Evolutionary conservation across 2,888 invertebrate genomes (phyloP).

Genomic region (Scrobipalpa atriplicella): DNA sequence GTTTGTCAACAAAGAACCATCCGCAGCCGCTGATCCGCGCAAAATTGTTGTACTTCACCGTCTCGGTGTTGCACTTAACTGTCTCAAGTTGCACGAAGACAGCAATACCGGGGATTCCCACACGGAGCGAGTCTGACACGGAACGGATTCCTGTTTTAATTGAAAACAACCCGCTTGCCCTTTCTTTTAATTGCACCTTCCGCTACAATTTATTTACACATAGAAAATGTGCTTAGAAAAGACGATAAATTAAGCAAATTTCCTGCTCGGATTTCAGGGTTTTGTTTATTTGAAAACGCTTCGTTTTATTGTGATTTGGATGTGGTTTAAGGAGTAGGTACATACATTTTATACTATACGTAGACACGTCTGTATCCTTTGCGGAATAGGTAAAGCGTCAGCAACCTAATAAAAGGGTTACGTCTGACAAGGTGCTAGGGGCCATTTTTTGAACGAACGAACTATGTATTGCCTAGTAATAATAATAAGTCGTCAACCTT

Average conservation of each 20-base stretch:
- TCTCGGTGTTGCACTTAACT: background rate
- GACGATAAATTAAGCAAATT: slow-evolving; percentile 1
- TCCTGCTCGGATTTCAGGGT: background rate
- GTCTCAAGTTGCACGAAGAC: slow-evolving; percentile 33
- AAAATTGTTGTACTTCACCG: slow-evolving; percentile 70
- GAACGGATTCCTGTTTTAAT: slow-evolving; percentile 71
- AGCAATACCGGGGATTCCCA: slow-evolving; percentile 61
- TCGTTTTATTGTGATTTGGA: background rate
- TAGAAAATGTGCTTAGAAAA: slow-evolving; percentile 5
- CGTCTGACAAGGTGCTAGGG: too few relatives aligned
- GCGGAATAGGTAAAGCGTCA: too few relatives aligned
- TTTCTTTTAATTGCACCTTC: slow-evolving; percentile 54
- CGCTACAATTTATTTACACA: slow-evolving; percentile 8
- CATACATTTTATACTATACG: background rate
- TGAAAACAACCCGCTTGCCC: slow-evolving; percentile 72
- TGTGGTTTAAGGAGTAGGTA: background rate
- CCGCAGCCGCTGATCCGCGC: slow-evolving; percentile 49
- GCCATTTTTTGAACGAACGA: too few relatives aligned
- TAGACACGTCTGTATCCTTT: too few relatives aligned
- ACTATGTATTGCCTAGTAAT: too few relatives aligned
- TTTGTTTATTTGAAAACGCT: slow-evolving; percentile 2
- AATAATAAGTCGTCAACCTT: too few relatives aligned
- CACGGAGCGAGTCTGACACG: slow-evolving; percentile 44
- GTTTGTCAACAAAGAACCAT: slow-evolving; percentile 39
- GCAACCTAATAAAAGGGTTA: too few relatives aligned